phyloP scores from a whole-genome alignment of 2,113 vertebrate species.

The Sebastes schlegelii region DNA sequence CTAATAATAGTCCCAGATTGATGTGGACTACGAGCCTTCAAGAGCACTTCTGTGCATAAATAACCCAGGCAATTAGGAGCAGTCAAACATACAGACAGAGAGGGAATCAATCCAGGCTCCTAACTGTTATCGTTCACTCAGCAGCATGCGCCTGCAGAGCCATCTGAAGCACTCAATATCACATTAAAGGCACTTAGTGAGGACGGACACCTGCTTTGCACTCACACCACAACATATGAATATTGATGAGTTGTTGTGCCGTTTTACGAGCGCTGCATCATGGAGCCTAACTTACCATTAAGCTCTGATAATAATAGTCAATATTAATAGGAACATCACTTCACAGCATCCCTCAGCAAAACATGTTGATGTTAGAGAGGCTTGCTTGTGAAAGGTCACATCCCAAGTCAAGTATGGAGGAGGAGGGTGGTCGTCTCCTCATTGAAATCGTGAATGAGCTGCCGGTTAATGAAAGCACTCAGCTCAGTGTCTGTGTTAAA shows the following conservation, averaged over 20 bases:
- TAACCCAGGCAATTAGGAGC: neutral
- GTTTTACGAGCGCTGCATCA: neutral
- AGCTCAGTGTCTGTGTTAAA: too few relatives aligned
- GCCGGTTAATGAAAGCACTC: too few relatives aligned
- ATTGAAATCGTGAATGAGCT: too few relatives aligned
- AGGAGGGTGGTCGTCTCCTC: too few relatives aligned
- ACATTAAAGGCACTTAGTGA: constrained; percentile 19
- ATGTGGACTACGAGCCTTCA: constrained; percentile 7
- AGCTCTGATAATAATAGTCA: neutral
- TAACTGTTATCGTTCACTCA: constrained; percentile 29
- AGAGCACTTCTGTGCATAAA: constrained; percentile 36
- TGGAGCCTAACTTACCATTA: neutral
- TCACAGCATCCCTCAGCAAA: neutral
- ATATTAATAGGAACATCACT: neutral
- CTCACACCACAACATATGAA: neutral
- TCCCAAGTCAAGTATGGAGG: too few relatives aligned
- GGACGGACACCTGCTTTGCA: neutral
- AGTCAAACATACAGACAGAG: constrained; percentile 11
- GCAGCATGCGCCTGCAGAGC: constrained; percentile 1
- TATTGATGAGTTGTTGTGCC: constrained; percentile 16
- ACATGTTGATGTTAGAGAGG: neutral
- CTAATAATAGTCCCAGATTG: neutral
- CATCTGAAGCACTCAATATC: neutral
- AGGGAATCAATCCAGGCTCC: constrained; percentile 32
- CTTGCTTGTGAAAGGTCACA: neutral